Conservation (phyloP, 2,797 vertebrate genomes). For the Forpus xanthops region DNA sequence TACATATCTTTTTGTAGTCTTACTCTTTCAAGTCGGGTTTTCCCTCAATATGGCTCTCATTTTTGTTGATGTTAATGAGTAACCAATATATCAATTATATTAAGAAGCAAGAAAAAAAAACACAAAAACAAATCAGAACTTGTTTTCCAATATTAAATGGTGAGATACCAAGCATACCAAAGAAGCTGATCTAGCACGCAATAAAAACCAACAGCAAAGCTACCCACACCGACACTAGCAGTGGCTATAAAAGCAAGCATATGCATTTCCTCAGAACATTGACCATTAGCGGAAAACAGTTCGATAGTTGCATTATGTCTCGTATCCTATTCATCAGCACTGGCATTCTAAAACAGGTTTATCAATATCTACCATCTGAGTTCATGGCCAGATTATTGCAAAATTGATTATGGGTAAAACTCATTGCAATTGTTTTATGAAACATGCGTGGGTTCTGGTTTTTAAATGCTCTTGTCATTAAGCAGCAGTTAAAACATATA, state of each 20-base stretch:
- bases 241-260: neutral
- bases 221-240: neutral
- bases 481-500: neutral
- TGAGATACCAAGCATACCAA: neutral
- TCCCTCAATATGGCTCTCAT: neutral
- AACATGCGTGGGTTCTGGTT: neutral
- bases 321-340: conserved; percentile 16
- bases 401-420: conserved; percentile 19
- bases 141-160: neutral
- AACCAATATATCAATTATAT: neutral
- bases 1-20: neutral
- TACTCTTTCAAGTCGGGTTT: neutral
- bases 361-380: conserved; percentile 20
- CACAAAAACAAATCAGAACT: neutral
- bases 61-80: neutral
- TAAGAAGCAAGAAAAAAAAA: neutral
- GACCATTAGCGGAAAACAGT: neutral
- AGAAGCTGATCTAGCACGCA: neutral
- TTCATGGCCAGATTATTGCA: conserved; percentile 17
- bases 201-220: neutral
- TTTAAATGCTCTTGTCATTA: neutral
- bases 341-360: neutral
- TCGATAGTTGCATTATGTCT: neutral
- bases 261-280: neutral
- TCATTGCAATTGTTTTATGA: neutral